phyloP scores from a whole-genome alignment of 2,888 invertebrate genomes.

The Adineta ricciae region DNA sequence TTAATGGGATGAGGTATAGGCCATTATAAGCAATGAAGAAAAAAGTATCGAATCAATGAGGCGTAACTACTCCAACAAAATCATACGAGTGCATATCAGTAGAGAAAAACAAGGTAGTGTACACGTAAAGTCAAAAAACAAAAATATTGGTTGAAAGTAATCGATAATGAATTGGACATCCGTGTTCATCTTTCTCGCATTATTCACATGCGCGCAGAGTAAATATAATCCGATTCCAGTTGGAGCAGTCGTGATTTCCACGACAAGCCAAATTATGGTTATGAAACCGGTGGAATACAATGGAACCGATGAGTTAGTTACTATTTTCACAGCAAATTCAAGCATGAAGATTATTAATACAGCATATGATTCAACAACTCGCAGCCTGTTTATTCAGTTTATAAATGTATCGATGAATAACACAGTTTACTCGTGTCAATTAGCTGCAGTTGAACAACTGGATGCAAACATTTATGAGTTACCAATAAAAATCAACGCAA shows the following conservation, averaged over 20 bases:
- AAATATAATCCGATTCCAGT: neutral
- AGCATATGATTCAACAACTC: neutral
- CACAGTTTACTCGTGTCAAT: neutral
- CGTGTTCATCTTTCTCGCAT: neutral
- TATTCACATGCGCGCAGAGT: neutral
- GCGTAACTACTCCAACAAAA: neutral
- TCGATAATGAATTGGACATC: neutral
- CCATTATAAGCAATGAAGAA: neutral
- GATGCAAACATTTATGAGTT: neutral
- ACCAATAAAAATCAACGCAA: neutral
- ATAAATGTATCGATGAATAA: neutral
- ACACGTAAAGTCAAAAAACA: neutral
- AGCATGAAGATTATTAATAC: neutral
- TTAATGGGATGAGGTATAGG: neutral
- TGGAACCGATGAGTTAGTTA: neutral
- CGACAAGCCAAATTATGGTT: neutral
- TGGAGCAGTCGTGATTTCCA: neutral
- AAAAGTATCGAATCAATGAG: neutral
- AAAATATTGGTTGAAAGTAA: neutral
- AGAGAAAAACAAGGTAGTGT: neutral
- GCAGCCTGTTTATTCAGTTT: neutral
- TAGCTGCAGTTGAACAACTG: neutral
- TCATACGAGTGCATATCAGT: neutral
- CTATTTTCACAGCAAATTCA: neutral
- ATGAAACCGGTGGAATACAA: neutral